These are phyloP conservation scores for Sandelia bainsii DNA, from an alignment of 2,797 vertebrate genomes.

Conservation along the genomic window DNA sequence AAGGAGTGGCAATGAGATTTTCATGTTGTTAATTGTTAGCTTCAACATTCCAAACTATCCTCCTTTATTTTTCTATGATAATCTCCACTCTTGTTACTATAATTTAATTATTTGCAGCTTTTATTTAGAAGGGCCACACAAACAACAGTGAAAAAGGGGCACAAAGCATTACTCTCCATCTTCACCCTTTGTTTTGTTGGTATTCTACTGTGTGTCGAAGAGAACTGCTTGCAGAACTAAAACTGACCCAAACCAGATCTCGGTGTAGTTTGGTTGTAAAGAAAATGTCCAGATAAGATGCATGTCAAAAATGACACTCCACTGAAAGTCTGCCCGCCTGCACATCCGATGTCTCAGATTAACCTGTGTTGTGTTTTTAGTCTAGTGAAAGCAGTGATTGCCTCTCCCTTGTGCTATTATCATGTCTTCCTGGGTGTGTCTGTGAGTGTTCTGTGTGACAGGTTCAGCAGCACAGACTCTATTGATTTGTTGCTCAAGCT, in stretches of 20 bases:
- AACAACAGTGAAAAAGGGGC: background rate
- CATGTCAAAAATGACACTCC: background rate
- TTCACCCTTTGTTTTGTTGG: background rate
- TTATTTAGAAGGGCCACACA: background rate
- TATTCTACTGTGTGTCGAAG: background rate
- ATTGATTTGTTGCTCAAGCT: background rate
- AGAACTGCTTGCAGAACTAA: background rate
- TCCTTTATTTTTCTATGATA: background rate
- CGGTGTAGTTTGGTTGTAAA: no score
- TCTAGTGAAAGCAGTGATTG: slow-evolving; percentile 16
- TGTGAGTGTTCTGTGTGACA: slow-evolving; percentile 23
- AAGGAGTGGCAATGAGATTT: background rate
- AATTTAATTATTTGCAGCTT: background rate
- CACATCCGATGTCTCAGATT: background rate
- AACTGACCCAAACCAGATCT: background rate
- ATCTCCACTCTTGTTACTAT: background rate
- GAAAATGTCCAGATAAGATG: background rate
- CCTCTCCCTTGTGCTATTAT: slow-evolving; percentile 28
- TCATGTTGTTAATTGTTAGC: background rate
- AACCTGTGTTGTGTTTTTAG: slow-evolving; percentile 6
- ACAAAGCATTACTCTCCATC: background rate
- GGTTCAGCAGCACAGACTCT: slow-evolving; percentile 29
- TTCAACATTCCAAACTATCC: background rate
- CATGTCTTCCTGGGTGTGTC: slow-evolving; percentile 37
- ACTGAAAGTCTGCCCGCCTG: background rate